Conservation (phyloP, 1,140 invertebrate species). For the Heterodera carotae region DNA sequence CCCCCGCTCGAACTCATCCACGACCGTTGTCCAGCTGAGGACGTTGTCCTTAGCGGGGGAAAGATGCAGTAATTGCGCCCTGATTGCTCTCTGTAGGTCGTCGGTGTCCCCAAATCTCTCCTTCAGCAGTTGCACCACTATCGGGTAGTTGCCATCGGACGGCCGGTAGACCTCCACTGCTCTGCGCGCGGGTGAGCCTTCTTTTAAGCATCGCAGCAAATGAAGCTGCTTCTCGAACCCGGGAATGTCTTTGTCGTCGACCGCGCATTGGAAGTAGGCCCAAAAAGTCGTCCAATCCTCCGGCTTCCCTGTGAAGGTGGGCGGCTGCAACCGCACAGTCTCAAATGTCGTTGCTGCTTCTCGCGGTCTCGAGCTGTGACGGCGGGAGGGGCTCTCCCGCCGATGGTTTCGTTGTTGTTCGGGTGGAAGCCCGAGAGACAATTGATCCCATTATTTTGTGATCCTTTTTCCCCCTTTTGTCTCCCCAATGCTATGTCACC, state of each 20-base stretch:
- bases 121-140: background rate
- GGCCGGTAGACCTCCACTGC: constrained; percentile 6
- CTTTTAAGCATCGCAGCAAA: background rate
- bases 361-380: too few species aligned
- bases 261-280: background rate
- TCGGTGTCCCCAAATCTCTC: background rate
- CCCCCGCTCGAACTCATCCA: background rate
- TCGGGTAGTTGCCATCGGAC: constrained; percentile 6
- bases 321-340: background rate
- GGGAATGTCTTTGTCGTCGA: background rate
- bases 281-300: constrained; percentile 16
- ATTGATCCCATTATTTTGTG: too few species aligned
- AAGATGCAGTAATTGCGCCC: background rate
- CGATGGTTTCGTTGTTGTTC: background rate
- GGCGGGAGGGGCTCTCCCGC: background rate
- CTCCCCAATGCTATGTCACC: too few species aligned
- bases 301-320: background rate
- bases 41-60: background rate
- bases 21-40: background rate
- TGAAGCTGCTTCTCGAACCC: background rate
- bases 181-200: background rate
- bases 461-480: too few species aligned
- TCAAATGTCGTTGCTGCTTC: background rate
- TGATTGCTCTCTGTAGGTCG: background rate
- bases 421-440: too few species aligned